These are phyloP conservation scores for Gyrodactylus salaris DNA, from an alignment of 1,140 invertebrate species.

Conservation along the genomic window DNA sequence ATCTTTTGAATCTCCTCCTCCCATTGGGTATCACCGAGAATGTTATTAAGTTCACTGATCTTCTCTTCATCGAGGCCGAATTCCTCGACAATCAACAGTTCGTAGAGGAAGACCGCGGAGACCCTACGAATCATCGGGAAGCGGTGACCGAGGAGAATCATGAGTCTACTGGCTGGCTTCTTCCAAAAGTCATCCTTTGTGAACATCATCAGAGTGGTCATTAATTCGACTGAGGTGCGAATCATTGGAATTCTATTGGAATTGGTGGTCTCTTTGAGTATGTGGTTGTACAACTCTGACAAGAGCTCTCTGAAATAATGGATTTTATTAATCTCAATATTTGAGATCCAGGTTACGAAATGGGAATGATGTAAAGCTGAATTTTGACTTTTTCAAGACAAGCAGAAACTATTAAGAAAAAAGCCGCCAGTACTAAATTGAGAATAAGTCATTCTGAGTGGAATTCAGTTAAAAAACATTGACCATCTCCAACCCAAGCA, in stretches of 20 bases:
- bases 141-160: not conserved
- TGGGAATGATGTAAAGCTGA: too few species aligned
- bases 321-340: too few species aligned
- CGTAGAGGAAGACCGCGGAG: not conserved
- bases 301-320: not conserved
- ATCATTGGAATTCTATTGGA: not conserved
- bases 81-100: not conserved
- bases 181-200: not conserved
- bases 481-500: too few species aligned
- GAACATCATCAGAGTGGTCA: not conserved
- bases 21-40: not conserved
- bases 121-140: not conserved
- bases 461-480: too few species aligned
- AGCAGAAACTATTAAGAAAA: too few species aligned
- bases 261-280: not conserved
- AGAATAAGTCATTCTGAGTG: too few species aligned
- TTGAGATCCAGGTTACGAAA: too few species aligned
- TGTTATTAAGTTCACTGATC: not conserved
- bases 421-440: too few species aligned
- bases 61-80: not conserved
- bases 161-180: not conserved
- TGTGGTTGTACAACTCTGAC: not conserved
- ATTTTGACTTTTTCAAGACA: too few species aligned
- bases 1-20: not conserved
- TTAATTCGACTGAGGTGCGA: not conserved